These are phyloP conservation scores for Magallana ariakensis DNA, from an alignment of 1,140 invertebrate species.

Conservation along the genomic window DNA sequence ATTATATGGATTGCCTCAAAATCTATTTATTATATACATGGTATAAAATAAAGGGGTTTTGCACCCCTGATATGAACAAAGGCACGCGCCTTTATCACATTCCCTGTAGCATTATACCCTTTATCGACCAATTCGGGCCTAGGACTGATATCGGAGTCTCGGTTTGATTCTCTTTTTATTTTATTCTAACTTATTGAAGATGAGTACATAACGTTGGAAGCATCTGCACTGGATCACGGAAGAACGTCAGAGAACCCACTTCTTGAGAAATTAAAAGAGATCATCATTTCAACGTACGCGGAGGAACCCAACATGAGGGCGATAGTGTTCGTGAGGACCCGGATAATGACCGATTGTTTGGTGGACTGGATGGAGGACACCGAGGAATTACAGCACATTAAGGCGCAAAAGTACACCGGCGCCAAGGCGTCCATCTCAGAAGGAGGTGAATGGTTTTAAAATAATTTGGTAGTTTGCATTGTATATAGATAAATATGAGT, in stretches of 20 bases:
- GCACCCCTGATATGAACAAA: too few species aligned
- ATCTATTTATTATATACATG: too few species aligned
- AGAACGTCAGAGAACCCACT: slow-evolving; percentile 63
- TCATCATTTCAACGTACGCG: slow-evolving; percentile 59
- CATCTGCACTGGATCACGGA: background rate
- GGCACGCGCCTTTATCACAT: too few species aligned
- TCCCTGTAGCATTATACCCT: too few species aligned
- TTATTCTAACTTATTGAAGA: too few species aligned
- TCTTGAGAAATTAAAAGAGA: slow-evolving; percentile 58
- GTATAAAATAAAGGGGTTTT: too few species aligned
- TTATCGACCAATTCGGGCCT: too few species aligned
- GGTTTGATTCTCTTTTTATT: too few species aligned
- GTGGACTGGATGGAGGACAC: slow-evolving; percentile 68
- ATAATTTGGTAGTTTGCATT: background rate
- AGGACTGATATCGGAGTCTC: too few species aligned
- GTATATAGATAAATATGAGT: too few species aligned
- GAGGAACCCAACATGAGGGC: slow-evolving; percentile 62
- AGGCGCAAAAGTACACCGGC: slow-evolving; percentile 65
- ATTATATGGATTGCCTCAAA: too few species aligned
- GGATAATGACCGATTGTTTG: slow-evolving; percentile 60
- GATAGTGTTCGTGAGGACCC: slow-evolving; percentile 72
- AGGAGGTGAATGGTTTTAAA: slow-evolving; percentile 59
- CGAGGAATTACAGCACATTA: slow-evolving; percentile 56
- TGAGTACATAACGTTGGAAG: background rate
- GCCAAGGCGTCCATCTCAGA: slow-evolving; percentile 60